These are phyloP conservation scores for Panthera leo DNA, from an alignment of 2,113 vertebrate species.

Conservation along the genomic window DNA sequence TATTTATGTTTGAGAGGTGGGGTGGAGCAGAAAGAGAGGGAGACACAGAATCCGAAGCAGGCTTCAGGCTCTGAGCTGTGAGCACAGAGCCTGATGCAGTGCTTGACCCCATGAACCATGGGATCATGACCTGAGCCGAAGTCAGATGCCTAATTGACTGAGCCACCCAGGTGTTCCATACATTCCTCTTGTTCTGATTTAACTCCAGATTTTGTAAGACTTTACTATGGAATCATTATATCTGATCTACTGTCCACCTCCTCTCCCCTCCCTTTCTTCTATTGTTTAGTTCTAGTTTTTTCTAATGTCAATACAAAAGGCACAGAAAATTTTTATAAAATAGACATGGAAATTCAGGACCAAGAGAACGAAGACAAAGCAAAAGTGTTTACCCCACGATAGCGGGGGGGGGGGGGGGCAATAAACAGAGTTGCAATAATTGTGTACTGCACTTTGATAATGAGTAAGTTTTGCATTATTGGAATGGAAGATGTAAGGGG, in stretches of 20 bases:
- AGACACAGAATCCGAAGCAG: too few relatives aligned
- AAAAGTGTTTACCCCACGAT: not conserved
- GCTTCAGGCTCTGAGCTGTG: too few relatives aligned
- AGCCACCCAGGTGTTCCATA: too few relatives aligned
- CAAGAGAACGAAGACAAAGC: not conserved
- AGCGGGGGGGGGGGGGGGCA: too few relatives aligned
- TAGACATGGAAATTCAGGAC: not conserved
- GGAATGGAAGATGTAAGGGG: not conserved
- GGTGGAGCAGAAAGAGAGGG: too few relatives aligned
- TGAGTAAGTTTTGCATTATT: not conserved
- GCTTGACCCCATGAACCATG: too few relatives aligned
- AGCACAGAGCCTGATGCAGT: too few relatives aligned
- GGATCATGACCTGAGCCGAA: too few relatives aligned
- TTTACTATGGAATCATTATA: not conserved
- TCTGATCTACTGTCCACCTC: not conserved
- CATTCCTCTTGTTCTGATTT: not conserved
- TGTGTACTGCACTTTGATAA: not conserved
- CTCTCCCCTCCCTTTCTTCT: not conserved
- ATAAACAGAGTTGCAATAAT: not conserved
- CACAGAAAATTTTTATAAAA: not conserved
- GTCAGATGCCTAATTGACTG: too few relatives aligned
- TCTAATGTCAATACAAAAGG: not conserved
- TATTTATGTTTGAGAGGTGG: too few relatives aligned
- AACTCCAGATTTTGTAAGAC: not conserved
- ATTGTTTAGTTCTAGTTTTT: not conserved